Evolutionary conservation across 2,797 vertebrate species (phyloP).

Genomic region (Tragelaphus eurycerus): DNA sequence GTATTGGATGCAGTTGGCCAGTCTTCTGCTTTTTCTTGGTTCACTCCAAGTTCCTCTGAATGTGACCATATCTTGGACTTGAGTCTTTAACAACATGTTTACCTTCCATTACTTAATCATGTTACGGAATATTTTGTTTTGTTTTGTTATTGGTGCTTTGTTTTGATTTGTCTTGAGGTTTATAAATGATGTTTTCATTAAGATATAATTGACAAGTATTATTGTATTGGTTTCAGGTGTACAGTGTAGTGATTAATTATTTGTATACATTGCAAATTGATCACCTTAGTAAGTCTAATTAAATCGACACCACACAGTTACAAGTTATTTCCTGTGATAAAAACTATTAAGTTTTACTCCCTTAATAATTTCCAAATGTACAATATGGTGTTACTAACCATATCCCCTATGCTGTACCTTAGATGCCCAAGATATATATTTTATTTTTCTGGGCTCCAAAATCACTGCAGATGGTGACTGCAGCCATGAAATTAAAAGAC

Average conservation of each 20-base stretch:
- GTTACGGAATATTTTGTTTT: neutral
- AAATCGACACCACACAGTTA: neutral
- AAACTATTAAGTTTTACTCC: neutral
- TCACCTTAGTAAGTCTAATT: neutral
- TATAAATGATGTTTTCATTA: neutral
- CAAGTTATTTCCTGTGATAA: neutral
- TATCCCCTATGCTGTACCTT: neutral
- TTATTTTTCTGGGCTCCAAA: neutral
- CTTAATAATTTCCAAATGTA: neutral
- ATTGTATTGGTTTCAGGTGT: neutral
- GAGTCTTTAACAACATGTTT: neutral
- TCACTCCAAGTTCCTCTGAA: neutral
- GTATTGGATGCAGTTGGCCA: rapidly evolving
- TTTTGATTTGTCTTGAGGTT: neutral
- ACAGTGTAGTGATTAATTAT: neutral
- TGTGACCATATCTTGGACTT: neutral
- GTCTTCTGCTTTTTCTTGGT: rapidly evolving
- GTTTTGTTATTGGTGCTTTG: neutral
- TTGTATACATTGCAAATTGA: neutral
- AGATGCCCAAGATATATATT: neutral
- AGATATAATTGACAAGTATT: neutral
- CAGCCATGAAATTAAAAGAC: too few species aligned
- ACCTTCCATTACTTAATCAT: neutral
- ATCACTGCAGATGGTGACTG: too few species aligned
- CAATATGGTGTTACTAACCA: neutral